phyloP scores from a whole-genome alignment of 2,797 vertebrate species.

The Decapterus maruadsi region DNA sequence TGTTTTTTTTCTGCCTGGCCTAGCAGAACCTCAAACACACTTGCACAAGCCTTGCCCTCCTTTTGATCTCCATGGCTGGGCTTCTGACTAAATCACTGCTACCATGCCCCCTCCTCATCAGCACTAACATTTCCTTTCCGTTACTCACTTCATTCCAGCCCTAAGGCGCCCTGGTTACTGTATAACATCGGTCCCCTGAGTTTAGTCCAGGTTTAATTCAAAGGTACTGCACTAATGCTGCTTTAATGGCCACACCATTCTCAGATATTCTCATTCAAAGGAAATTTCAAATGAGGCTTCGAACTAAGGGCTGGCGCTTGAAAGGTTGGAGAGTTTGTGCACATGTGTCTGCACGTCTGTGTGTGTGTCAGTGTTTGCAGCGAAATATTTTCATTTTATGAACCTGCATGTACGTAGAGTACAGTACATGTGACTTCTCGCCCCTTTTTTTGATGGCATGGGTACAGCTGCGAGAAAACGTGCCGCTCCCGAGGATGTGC shows the following conservation, averaged over 20 bases:
- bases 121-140: conserved; percentile 63
- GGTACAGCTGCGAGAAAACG: conserved; percentile 31
- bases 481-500: conserved; percentile 33
- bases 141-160: conserved; percentile 52
- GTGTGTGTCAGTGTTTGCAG: conserved; percentile 19
- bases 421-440: conserved; percentile 40
- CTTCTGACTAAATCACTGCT: conserved; percentile 75
- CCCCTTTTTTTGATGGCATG: conserved; percentile 27
- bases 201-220: conserved; percentile 93
- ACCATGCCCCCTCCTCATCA: conserved; percentile 62
- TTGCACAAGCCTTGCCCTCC: conserved; percentile 69
- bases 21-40: conserved; percentile 78
- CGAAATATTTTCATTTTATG: conserved; percentile 30
- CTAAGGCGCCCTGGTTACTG: conserved; percentile 76
- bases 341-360: conserved; percentile 18
- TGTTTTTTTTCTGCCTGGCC: conserved; percentile 62
- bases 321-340: conserved; percentile 70
- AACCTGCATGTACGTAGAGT: conserved; percentile 19
- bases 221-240: conserved; percentile 87
- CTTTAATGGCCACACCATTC: conserved; percentile 89
- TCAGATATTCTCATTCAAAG: conserved; percentile 92
- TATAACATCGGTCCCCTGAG: conserved; percentile 88
- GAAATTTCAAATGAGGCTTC: conserved; percentile 88
- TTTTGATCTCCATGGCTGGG: conserved; percentile 80
- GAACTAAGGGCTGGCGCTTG: conserved; percentile 72